Conservation (phyloP, 1,140 invertebrate species). For the Teleopsis dalmanni region DNA sequence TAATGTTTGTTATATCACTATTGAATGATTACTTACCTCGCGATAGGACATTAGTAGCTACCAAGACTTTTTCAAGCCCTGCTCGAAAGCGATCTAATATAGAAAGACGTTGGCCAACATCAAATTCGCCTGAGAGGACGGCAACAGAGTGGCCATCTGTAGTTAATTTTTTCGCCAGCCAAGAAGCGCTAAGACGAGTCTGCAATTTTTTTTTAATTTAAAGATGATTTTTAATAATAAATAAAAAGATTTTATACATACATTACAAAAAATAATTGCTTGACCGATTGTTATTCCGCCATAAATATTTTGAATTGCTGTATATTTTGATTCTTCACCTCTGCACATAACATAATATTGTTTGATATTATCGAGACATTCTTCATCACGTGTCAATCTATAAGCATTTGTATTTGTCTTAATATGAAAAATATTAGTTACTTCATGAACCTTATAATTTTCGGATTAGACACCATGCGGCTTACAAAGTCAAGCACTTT, state of each 20-base stretch:
- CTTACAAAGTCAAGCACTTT: conserved; percentile 96
- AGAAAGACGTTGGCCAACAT: conserved; percentile 84
- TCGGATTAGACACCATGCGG: conserved; percentile 84
- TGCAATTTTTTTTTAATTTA: conserved; percentile 47
- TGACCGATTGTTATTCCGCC: conserved; percentile 92
- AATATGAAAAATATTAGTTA: too few relatives aligned
- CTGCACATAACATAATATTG: conserved; percentile 93
- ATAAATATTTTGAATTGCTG: conserved; percentile 92
- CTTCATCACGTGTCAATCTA: conserved; percentile 82
- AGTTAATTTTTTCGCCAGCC: conserved; percentile 82
- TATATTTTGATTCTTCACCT: conserved; percentile 77
- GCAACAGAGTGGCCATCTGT: conserved; percentile 91
- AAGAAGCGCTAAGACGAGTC: conserved; percentile 81
- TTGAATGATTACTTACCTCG: too few relatives aligned
- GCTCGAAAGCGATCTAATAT: conserved; percentile 90
- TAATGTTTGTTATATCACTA: too few relatives aligned
- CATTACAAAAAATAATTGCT: conserved; percentile 97
- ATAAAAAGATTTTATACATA: conserved; percentile 43
- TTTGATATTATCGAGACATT: conserved; percentile 94
- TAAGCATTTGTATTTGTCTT: too few relatives aligned
- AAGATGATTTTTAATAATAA: background rate
- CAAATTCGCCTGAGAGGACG: conserved; percentile 84
- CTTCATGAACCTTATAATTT: conserved; percentile 72
- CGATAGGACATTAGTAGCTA: conserved; percentile 96
- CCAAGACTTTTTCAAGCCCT: conserved; percentile 89